Base-by-base conservation (phyloP, 2,113 vertebrate genomes). In the Jacana jacana region DNA sequence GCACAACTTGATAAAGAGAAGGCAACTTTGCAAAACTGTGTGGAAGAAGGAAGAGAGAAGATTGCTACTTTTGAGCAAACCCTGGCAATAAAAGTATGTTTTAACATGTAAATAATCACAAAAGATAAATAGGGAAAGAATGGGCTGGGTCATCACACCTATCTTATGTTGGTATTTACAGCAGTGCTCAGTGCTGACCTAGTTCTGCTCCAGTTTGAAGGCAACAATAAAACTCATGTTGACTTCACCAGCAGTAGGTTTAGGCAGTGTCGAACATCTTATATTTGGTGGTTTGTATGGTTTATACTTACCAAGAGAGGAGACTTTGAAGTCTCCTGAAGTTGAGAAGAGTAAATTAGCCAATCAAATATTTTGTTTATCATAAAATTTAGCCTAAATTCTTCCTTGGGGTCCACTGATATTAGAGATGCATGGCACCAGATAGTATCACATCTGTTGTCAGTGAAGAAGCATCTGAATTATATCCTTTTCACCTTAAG, bases 41-140 rank as follows among this genome's bases (percentile, higher is more conserved):
- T 98, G 93, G 98, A 98, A 96, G 97, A 98, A 96, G 98, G 97
- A 94, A 95, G 80, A 79, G 96, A 97, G 70, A 98, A 97, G 81
- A 98, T 98, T 76, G 85, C 92, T 79, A 60, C 95, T 76, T 95
- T 98, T 72, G 97, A 98, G 95, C 94, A 97, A 91, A 98, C 82
- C 66, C 96, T 99, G 86, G 79, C 86, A 79, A 78, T 95, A 89
- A 98, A 98, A 97, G 97, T 98, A 97, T 91, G 95, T 97, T 93
- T 28, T 94, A 83, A 88, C 70, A 78, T 64, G 28, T 58, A 73
- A 71, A 68, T 66, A 40, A n/a, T 61, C 23, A 35, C 33, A 61
- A 49, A 70, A 81, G 25, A 18, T 83, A 81, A 57, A 71, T 4
- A 52, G 57, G 39, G 25, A 57, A 71, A 66, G 18, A 20, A 81